Evolutionary conservation across 2,113 vertebrate species (phyloP).

Genomic region (Nyctibius bracteatus): DNA sequence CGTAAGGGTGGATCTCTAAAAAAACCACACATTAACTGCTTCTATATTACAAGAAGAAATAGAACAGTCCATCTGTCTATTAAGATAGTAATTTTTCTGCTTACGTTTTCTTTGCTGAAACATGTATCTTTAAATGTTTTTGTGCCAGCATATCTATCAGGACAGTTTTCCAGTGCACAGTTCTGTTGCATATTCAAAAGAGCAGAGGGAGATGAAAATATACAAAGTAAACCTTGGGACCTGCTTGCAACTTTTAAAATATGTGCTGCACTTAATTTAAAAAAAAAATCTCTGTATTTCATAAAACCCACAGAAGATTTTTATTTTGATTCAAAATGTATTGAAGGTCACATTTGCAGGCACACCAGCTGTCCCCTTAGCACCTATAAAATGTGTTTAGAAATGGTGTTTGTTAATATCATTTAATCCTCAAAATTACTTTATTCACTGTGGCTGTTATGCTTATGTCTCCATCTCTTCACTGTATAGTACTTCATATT

Average conservation of each 20-base stretch:
- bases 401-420: background rate
- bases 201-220: background rate
- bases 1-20: background rate
- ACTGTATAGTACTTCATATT: background rate
- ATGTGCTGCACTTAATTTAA: background rate
- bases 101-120: background rate
- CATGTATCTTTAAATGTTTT: background rate
- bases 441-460: background rate
- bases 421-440: background rate
- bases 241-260: background rate
- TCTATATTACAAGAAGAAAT: background rate
- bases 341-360: background rate
- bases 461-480: background rate
- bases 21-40: background rate
- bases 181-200: background rate
- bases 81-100: background rate
- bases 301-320: background rate
- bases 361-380: background rate
- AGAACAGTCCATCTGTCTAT: background rate
- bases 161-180: background rate
- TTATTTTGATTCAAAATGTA: background rate
- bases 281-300: background rate
- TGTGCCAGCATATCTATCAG: background rate
- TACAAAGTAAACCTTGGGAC: background rate
- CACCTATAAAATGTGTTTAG: background rate